Evolutionary conservation across 1,140 invertebrate genomes (phyloP).

Genomic region (Drosophila kepulauana): DNA sequence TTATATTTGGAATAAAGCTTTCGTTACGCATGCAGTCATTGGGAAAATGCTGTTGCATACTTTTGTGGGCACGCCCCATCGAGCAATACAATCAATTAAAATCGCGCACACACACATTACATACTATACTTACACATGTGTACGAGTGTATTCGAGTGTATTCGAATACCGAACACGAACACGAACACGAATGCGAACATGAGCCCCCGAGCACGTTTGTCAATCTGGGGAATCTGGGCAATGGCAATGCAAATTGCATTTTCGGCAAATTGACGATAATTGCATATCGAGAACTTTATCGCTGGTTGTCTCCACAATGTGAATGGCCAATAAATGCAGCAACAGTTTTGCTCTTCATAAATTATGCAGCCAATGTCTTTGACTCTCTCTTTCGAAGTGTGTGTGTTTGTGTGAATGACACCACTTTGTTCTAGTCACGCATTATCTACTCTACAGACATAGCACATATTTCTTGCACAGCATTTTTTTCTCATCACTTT

Average conservation of each 20-base stretch:
- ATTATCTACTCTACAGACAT: too few species aligned
- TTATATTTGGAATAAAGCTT: slow-evolving; percentile 43
- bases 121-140: slow-evolving; percentile 11
- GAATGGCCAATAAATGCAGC: slow-evolving; percentile 29
- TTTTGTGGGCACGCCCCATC: slow-evolving; percentile 21
- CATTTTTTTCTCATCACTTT: too few species aligned
- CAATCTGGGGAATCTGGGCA: neutral
- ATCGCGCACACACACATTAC: slow-evolving; percentile 16
- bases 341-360: slow-evolving; percentile 8
- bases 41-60: slow-evolving; percentile 40
- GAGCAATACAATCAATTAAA: slow-evolving; percentile 12
- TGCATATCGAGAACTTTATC: slow-evolving; percentile 23
- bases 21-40: slow-evolving; percentile 46
- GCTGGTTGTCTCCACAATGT: neutral
- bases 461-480: too few species aligned
- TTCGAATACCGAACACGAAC: neutral
- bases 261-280: slow-evolving; percentile 30
- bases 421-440: too few species aligned
- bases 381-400: neutral
- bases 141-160: neutral
- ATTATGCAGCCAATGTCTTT: slow-evolving; percentile 27
- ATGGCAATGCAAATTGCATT: slow-evolving; percentile 16
- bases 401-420: slow-evolving; percentile 7
- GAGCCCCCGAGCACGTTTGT: neutral
- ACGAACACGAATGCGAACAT: too few species aligned